Conservation (phyloP, 2,888 invertebrate species). For the Argyresthia albistria region DNA sequence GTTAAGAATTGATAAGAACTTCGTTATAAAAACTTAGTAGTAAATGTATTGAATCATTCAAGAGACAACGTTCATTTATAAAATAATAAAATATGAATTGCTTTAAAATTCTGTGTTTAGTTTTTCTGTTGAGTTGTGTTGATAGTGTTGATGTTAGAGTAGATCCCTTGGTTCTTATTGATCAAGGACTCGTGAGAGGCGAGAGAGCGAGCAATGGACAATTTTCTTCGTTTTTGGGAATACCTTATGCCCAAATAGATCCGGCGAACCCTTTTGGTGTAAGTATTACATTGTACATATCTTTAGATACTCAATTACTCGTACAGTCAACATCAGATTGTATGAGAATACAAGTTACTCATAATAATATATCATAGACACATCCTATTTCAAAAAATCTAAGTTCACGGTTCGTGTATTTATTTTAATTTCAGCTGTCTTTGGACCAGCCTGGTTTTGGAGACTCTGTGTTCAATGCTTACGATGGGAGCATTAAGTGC, state of each 20-base stretch:
- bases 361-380: no score
- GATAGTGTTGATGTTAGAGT: constrained; percentile 31
- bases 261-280: constrained; percentile 53
- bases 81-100: constrained; percentile 27
- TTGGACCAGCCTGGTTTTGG: constrained; percentile 27
- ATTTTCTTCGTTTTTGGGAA: constrained; percentile 51
- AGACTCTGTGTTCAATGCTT: constrained; percentile 40
- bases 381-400: no score
- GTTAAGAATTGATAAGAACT: background rate
- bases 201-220: constrained; percentile 42
- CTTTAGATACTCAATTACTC: no score
- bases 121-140: constrained; percentile 16
- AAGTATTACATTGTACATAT: constrained; percentile 26
- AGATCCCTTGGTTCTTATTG: constrained; percentile 49
- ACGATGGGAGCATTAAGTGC: constrained; percentile 4
- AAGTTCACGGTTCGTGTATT: background rate
- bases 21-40: no score
- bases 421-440: constrained; percentile 33
- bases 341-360: no score
- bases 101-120: constrained; percentile 15
- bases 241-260: constrained; percentile 54
- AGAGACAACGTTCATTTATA: no score
- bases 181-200: constrained; percentile 53
- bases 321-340: no score
- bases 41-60: no score